Conservation (phyloP, 2,797 vertebrate genomes). For the Darevskia mixta region DNA sequence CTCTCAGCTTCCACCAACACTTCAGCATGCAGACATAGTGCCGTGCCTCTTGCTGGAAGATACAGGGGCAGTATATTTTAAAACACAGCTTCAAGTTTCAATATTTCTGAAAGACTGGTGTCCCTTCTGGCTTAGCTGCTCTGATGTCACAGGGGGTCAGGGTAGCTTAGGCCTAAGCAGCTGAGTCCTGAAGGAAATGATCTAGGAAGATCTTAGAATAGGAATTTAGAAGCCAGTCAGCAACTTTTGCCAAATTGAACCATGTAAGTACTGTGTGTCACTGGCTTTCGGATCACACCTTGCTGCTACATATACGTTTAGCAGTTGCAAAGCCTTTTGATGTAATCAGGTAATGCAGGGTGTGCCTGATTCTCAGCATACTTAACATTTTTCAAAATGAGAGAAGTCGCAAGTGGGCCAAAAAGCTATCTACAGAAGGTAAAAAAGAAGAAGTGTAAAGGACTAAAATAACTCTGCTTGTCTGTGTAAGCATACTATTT, state of each 20-base stretch:
- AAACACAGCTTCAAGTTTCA: neutral
- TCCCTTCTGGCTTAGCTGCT: neutral
- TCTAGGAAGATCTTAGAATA: neutral
- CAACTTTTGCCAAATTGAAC: neutral
- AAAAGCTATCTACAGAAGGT: neutral
- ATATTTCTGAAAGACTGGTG: neutral
- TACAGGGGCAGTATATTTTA: neutral
- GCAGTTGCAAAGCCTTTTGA: neutral
- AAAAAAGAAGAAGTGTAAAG: neutral
- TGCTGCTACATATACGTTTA: neutral
- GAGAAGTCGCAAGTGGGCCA: neutral
- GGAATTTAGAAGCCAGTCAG: neutral
- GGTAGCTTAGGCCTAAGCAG: neutral
- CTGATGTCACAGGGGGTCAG: neutral
- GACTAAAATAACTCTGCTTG: neutral
- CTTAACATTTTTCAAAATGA: neutral
- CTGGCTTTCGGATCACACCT: neutral
- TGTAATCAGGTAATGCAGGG: neutral
- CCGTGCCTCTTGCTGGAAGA: neutral
- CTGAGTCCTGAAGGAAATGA: neutral
- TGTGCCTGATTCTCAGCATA: neutral
- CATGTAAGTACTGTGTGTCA: neutral
- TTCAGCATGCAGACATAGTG: no score
- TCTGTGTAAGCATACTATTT: slow-evolving; percentile 3
- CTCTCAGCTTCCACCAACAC: no score